Base-by-base conservation (phyloP, 2,113 vertebrate genomes). In the Ammodytes marinus region DNA sequence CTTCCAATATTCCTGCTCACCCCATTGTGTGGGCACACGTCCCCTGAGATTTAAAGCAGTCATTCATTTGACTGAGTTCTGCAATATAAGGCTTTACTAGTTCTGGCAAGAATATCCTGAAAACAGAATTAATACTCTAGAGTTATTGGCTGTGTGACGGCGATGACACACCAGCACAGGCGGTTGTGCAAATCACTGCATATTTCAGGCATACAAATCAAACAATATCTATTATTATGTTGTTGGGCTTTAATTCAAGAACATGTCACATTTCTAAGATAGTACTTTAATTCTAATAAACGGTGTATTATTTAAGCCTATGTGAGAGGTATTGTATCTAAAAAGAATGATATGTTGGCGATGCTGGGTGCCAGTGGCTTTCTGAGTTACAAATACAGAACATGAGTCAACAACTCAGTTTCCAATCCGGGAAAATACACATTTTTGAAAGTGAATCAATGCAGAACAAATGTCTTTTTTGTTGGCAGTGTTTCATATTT, bases 381-480 rank as follows among this genome's bases (percentile, higher is more conserved):
- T 42, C 69, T 63, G 19, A 2, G 43, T 54, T 70, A 39, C 65
- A 59, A 68, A 84, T 15, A 49, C 58, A 64, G 57, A 81, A 69
- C 43, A 47, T 60, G 45, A 27, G 27, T 60, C 76, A 70, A 52
- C n/a, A 12, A 54, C 5, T 27, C 27, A 27, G 9, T 42, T 61
- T 64, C 3, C 60, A 49, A 42, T 69, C 14, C 27, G 8, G n/a
- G 55, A 80, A 81, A 78, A 74, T 19, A 66, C 52, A 46, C 46
- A 75, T 80, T 82, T 77, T 80, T 69, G 46, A 35, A 27, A 8
- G n/a, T 15, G 39, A 80, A 64, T 73, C 64, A 40, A 1, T 69
- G 69, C 19, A 40, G 35, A 64, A 75, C 75, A 76, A 83, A 84
- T 74, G 52, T 69, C 39, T 19, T 77, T 79, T 75, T 76, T 63